Percentiles rank a stretch among this genome's conserved stretches.
Evolutionary conservation across 2,113 vertebrate species (phyloP).

Genomic region (Narcine bancroftii): DNA sequence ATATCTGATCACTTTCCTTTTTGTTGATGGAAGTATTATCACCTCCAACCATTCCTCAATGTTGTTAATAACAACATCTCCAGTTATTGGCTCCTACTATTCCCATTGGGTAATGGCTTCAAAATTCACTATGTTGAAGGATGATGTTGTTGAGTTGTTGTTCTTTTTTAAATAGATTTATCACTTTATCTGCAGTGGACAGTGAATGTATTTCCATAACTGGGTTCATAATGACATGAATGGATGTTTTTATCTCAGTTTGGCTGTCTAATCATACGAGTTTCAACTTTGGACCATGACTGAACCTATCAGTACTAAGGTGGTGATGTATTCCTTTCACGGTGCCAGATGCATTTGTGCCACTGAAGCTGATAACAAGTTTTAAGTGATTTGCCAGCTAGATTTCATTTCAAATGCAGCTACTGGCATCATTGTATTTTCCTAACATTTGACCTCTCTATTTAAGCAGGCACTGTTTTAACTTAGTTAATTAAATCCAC

Average conservation of each 20-base stretch:
- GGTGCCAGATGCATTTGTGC: not conserved
- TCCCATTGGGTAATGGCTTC: not conserved
- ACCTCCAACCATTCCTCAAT: not conserved
- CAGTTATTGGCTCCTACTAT: not conserved
- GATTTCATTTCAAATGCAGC: constrained; percentile 2
- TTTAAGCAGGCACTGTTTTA: constrained; percentile 26
- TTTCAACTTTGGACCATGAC: not conserved
- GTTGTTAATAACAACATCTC: not conserved
- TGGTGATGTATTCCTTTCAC: not conserved
- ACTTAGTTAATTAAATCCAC: constrained; percentile 29
- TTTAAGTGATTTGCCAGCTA: constrained; percentile 12
- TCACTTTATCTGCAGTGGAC: not conserved
- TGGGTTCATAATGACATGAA: not conserved
- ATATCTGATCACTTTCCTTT: not conserved
- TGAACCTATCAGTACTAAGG: not conserved
- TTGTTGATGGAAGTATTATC: not conserved
- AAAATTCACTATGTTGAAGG: not conserved
- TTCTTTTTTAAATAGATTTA: not conserved
- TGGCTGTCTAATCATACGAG: not conserved
- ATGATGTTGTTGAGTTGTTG: not conserved
- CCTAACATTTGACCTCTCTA: constrained; percentile 29
- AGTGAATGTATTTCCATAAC: not conserved
- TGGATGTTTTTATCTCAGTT: not conserved
- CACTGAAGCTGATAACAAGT: not conserved
- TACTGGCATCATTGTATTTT: not conserved